Evolutionary conservation across 2,888 invertebrate species (phyloP).

Genomic region (Apotomis turbidana): DNA sequence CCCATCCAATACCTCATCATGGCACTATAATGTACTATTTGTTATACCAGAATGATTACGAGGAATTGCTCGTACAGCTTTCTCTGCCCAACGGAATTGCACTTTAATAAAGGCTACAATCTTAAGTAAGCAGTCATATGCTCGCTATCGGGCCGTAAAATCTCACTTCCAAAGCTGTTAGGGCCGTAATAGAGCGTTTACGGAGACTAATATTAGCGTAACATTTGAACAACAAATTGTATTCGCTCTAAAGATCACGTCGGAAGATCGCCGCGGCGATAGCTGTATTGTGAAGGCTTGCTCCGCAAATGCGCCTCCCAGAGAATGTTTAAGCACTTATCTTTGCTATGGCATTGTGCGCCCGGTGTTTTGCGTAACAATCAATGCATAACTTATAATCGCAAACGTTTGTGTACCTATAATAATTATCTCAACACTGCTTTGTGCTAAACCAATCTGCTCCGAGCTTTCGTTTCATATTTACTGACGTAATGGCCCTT

Average conservation of each 20-base stretch:
- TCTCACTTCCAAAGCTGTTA: slow-evolving; percentile 33
- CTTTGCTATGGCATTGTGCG: slow-evolving; percentile 43
- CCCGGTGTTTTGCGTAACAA: slow-evolving; percentile 51
- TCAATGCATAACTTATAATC: slow-evolving; percentile 53
- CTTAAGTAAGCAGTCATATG: slow-evolving; percentile 28
- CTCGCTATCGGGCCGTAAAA: slow-evolving; percentile 28
- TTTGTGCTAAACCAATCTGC: slow-evolving; percentile 39
- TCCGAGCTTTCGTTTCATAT: slow-evolving; percentile 28
- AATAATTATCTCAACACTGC: slow-evolving; percentile 52
- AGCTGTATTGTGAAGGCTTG: slow-evolving; percentile 44
- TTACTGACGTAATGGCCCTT: slow-evolving; percentile 23
- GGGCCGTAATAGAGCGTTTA: slow-evolving; percentile 40
- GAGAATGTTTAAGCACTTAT: slow-evolving; percentile 49
- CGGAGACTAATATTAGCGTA: slow-evolving; percentile 46
- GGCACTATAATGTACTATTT: slow-evolving; percentile 1
- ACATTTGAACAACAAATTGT: slow-evolving; percentile 53
- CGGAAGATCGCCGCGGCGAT: slow-evolving; percentile 47
- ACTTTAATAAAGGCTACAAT: slow-evolving; percentile 31
- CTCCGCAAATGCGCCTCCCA: slow-evolving; percentile 48
- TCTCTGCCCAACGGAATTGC: slow-evolving; percentile 26
- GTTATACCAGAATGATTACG: slow-evolving; percentile 19
- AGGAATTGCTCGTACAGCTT: slow-evolving; percentile 21
- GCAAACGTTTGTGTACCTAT: slow-evolving; percentile 45
- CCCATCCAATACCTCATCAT: background rate
- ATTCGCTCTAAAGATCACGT: slow-evolving; percentile 48